These are phyloP conservation scores for Aurelia coerulea DNA, from an alignment of 30 jellyfish, hydroid and myxozoan genomes.

Conservation along the genomic window DNA sequence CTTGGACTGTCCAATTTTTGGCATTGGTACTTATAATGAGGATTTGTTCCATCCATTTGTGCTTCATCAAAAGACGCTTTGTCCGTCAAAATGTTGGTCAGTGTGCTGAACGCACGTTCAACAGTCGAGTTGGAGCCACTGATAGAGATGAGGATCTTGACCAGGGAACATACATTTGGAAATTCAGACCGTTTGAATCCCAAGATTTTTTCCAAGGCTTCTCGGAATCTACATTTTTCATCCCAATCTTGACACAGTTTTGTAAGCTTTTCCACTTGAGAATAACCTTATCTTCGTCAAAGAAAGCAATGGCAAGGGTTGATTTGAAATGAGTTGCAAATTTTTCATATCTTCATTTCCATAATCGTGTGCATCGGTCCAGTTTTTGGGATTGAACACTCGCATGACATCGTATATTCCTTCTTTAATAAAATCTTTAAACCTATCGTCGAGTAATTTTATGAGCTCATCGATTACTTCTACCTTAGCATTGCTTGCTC, in stretches of 20 bases:
- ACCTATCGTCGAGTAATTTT: constrained; percentile 18
- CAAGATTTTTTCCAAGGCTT: too few species aligned
- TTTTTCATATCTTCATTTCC: background rate
- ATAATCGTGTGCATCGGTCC: constrained; percentile 28
- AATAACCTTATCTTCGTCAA: constrained; percentile 19
- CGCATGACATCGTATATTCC: background rate
- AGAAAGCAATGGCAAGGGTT: constrained; percentile 23
- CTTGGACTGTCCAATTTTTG: too few species aligned
- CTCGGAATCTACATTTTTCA: background rate
- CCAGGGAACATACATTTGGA: too few species aligned
- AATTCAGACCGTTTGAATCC: too few species aligned
- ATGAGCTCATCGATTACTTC: background rate
- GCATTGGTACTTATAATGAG: too few species aligned
- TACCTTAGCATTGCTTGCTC: constrained; percentile 30
- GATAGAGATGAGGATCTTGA: too few species aligned
- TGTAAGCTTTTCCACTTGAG: constrained; percentile 20
- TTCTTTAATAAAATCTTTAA: constrained; percentile 4
- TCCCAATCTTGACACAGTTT: constrained; percentile 14
- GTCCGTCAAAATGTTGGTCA: too few species aligned
- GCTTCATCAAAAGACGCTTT: too few species aligned
- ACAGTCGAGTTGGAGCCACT: too few species aligned
- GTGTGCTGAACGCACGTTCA: too few species aligned
- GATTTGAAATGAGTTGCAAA: constrained; percentile 37
- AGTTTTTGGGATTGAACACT: constrained; percentile 15
- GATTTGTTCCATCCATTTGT: too few species aligned